Percentiles rank a stretch among this genome's conserved stretches.
Conservation (phyloP, 2,888 invertebrate species). For the Halictus ligatus region DNA sequence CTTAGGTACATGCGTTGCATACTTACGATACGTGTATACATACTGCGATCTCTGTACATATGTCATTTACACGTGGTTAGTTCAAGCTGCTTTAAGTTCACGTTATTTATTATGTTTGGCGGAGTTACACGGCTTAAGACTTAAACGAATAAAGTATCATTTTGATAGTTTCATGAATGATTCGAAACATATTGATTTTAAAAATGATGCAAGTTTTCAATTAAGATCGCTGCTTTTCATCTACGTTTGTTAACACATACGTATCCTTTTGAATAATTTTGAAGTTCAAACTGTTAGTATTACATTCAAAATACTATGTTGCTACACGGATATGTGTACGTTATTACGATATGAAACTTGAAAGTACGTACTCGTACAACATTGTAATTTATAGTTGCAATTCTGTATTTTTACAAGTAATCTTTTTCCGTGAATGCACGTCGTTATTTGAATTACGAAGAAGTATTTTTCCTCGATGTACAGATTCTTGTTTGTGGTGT, state of each 20-base stretch:
- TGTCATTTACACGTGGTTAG: constrained; percentile 63
- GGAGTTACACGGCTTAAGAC: neutral
- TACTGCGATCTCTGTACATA: neutral
- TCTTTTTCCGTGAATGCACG: neutral
- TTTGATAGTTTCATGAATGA: neutral
- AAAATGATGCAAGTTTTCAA: neutral
- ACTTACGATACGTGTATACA: neutral
- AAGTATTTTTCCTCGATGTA: neutral
- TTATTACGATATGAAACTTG: neutral
- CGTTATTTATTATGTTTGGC: neutral
- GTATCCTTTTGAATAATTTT: neutral
- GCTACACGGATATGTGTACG: no score
- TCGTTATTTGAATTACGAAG: neutral
- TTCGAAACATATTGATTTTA: neutral
- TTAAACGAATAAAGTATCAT: neutral
- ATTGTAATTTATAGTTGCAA: neutral
- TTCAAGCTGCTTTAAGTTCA: neutral
- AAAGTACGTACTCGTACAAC: neutral
- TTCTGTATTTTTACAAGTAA: neutral
- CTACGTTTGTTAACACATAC: neutral
- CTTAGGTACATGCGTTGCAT: neutral
- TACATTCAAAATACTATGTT: neutral
- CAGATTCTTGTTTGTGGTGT: neutral
- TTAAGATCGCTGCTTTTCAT: neutral
- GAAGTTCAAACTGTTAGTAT: neutral